Conservation (phyloP, 1,140 invertebrate species). For the Ylistrum balloti region DNA sequence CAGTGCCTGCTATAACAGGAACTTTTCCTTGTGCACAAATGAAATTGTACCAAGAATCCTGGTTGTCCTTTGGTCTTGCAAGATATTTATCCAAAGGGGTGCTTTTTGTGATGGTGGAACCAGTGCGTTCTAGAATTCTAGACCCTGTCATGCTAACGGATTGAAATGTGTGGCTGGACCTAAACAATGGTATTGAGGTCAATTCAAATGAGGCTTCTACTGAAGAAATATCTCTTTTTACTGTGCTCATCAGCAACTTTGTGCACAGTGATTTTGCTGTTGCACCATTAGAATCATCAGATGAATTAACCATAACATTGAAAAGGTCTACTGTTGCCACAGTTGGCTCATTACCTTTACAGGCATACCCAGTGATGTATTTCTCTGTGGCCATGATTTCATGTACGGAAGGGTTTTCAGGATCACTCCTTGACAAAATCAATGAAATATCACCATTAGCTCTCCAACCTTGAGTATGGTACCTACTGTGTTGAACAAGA, state of each 20-base stretch:
- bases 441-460: constrained; percentile 66
- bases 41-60: background rate
- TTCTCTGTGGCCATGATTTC: constrained; percentile 43
- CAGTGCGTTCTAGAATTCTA: background rate
- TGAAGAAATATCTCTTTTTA: constrained; percentile 53
- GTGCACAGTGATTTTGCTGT: constrained; percentile 44
- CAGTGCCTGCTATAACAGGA: background rate
- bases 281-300: constrained; percentile 7
- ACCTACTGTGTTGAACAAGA: constrained; percentile 58
- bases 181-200: constrained; percentile 45
- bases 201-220: constrained; percentile 56
- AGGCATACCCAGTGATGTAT: constrained; percentile 50
- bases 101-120: background rate
- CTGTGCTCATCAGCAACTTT: constrained; percentile 48
- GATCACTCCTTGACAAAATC: constrained; percentile 64
- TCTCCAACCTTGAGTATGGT: constrained; percentile 62
- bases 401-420: constrained; percentile 62
- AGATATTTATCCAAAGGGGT: background rate
- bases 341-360: constrained; percentile 50
- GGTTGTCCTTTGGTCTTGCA: background rate
- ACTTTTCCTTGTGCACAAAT: background rate
- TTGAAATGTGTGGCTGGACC: constrained; percentile 56
- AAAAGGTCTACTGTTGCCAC: constrained; percentile 8
- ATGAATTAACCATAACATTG: constrained; percentile 46
- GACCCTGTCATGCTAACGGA: constrained; percentile 45